Percentiles rank a stretch among this genome's conserved stretches.
These are phyloP conservation scores for Gymnothorax javanicus DNA, from an alignment of 2,797 vertebrate genomes.

Conservation along the genomic window DNA sequence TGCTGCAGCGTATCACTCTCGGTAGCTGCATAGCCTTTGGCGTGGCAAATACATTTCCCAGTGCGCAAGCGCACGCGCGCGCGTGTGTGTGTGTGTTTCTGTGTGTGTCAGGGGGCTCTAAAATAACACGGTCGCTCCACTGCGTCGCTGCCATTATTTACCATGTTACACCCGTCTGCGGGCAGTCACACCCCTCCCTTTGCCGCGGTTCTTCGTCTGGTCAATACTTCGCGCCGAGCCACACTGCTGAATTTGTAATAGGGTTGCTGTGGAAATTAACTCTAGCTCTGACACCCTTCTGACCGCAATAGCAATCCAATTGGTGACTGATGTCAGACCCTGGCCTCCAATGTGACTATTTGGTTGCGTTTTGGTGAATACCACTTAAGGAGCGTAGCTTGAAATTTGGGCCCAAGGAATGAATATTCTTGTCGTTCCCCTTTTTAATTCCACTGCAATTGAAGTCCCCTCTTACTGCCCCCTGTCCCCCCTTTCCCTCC, in stretches of 20 bases:
- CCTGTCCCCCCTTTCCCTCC: too few relatives aligned
- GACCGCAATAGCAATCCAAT: background rate
- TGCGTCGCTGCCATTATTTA: background rate
- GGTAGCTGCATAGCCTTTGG: constrained; percentile 37
- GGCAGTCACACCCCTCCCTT: too few relatives aligned
- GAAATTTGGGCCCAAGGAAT: too few relatives aligned
- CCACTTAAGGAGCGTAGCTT: too few relatives aligned
- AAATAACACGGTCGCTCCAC: background rate
- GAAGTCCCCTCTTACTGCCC: too few relatives aligned
- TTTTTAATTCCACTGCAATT: too few relatives aligned
- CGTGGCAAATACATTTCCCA: constrained; percentile 37
- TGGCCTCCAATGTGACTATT: background rate
- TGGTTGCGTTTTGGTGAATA: background rate
- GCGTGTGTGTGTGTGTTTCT: constrained; percentile 35
- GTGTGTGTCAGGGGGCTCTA: too few relatives aligned
- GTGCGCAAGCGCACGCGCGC: constrained; percentile 41
- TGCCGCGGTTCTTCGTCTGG: background rate
- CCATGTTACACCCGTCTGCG: background rate
- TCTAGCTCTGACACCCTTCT: background rate
- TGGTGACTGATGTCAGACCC: background rate
- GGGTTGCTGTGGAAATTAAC: background rate
- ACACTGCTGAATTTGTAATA: too few relatives aligned
- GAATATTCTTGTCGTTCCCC: too few relatives aligned
- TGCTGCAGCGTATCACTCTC: constrained; percentile 51
- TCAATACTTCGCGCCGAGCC: background rate